Percentiles rank a stretch among this genome's conserved stretches.
These are phyloP conservation scores for Eurytoma adleriae DNA, from an alignment of 2,888 invertebrate species.

Conservation along the genomic window DNA sequence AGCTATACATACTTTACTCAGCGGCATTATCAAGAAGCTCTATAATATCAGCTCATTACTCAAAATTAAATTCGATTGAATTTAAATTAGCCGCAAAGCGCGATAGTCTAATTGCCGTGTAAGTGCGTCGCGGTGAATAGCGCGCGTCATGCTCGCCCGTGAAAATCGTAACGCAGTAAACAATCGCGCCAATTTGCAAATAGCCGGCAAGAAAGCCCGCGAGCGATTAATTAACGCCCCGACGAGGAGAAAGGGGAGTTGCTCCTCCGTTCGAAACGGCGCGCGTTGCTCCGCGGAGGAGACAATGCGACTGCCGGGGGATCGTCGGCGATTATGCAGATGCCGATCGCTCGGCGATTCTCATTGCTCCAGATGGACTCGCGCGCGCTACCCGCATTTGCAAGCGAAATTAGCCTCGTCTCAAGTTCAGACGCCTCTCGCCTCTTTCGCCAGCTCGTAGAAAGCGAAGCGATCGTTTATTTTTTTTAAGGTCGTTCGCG, in stretches of 20 bases:
- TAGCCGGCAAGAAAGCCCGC: background rate
- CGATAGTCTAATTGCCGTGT: too few relatives aligned
- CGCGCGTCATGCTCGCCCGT: background rate
- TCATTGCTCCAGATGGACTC: slow-evolving; percentile 56
- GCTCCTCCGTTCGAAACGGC: background rate
- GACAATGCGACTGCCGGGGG: too few relatives aligned
- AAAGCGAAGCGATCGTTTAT: slow-evolving; percentile 23
- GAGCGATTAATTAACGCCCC: background rate
- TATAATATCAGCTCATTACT: too few relatives aligned
- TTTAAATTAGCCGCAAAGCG: too few relatives aligned
- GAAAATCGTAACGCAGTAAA: background rate
- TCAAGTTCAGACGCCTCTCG: slow-evolving; percentile 37
- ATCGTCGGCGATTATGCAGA: slow-evolving; percentile 42
- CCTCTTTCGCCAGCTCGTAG: background rate
- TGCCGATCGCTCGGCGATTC: slow-evolving; percentile 53
- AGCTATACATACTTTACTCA: too few relatives aligned
- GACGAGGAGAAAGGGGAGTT: slow-evolving; percentile 19
- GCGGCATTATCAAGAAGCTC: too few relatives aligned
- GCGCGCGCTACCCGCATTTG: slow-evolving; percentile 41
- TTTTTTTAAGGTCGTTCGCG: slow-evolving; percentile 32
- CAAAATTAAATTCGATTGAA: too few relatives aligned
- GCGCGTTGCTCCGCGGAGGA: too few relatives aligned
- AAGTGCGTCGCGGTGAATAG: too few relatives aligned
- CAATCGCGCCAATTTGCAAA: background rate
- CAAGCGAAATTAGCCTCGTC: slow-evolving; percentile 57